Conservation (phyloP, 2,113 vertebrate genomes). For the Mola mola region DNA sequence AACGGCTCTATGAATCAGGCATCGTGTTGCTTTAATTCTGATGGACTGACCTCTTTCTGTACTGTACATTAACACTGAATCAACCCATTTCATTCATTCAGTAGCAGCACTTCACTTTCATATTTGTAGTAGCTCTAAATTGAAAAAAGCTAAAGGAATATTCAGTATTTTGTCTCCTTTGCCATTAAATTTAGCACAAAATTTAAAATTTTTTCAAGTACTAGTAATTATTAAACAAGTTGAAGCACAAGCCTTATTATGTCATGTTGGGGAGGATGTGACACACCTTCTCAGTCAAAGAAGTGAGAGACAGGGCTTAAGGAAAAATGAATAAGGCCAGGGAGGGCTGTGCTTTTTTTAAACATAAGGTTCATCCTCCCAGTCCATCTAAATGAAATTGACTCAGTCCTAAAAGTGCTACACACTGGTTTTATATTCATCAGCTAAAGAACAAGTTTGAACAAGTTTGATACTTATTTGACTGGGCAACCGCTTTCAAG, state of each 20-base stretch:
- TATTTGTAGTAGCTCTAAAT: background rate
- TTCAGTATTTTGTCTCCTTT: no score
- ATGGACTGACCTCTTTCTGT: background rate
- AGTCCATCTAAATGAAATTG: background rate
- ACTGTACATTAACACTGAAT: background rate
- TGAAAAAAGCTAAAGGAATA: no score
- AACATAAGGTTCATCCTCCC: background rate
- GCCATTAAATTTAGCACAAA: no score
- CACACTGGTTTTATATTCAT: conserved; percentile 13
- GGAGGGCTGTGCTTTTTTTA: background rate
- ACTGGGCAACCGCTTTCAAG: background rate
- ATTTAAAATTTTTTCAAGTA: no score
- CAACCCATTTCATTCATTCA: background rate
- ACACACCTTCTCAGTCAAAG: background rate
- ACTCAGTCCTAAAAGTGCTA: background rate
- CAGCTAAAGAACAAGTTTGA: background rate
- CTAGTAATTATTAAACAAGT: no score
- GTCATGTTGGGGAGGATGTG: background rate
- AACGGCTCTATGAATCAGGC: background rate
- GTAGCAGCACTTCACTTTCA: background rate
- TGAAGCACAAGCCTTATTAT: no score
- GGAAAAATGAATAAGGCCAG: background rate
- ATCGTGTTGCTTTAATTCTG: background rate
- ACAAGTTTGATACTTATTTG: background rate
- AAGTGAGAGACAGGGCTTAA: no score